Base-by-base conservation (phyloP, 1,140 invertebrate genomes). In the Sycophila sp. region DNA sequence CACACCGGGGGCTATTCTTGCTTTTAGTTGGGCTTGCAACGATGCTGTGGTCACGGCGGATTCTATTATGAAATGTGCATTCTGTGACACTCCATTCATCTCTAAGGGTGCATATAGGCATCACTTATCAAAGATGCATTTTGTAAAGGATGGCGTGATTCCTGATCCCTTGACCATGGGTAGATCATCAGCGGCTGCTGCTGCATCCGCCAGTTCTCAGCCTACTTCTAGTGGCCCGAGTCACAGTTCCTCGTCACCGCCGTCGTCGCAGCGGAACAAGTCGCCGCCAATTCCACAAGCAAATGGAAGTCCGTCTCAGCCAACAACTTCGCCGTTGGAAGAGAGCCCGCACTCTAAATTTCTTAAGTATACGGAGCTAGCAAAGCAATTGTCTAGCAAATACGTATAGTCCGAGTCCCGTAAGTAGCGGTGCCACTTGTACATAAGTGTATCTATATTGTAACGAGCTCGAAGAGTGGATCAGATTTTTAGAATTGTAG, bases 21-120 rank as follows among this genome's bases (percentile, higher is more conserved):
- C 95, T 1, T 97, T 96, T 81, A 96, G 94, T 80, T 96, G 95
- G 95, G 95, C 95, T 11, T 96, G 94, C 83, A 96, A 95, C 80
- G 95, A 96, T 80, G 94, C 94, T 0, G 93, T 96, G 3, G 91
- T 95, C 68, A 94, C 93, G 1, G 90, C 91, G 2, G 93, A 94
- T 76, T 94, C 94, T 13, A 93, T 96, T 42, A 96, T 97, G 91
- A 97, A 98, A 83, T 98, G 97, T 86, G 94, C 96, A 19, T 95
- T 97, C 76, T 99, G 97, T 88, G 96, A 98, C 85, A 96, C 96
- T 17, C 94, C 95, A 10, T 98, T 98, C 82, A 95, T 96, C 62
- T 98, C 96, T 2, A 98, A 98, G 85, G 96, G 96, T 32, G 96
- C 96, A 1, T 99, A 98, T 85, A 91, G 97, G 75, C 96, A 98